Evolutionary conservation across 2,888 invertebrate species (phyloP).

Genomic region (Callosobruchus maculatus): DNA sequence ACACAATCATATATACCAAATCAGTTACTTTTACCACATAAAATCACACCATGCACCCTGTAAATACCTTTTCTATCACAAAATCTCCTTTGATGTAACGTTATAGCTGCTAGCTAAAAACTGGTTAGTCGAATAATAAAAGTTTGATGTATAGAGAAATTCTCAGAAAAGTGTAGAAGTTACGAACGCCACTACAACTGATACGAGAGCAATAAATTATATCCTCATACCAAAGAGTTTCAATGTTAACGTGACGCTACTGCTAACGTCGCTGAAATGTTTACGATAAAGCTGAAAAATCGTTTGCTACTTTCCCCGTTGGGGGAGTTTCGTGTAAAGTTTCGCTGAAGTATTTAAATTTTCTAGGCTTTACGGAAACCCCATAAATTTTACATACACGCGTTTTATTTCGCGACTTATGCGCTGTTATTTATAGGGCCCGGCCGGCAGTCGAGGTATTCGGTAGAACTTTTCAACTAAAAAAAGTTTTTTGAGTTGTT

Average conservation of each 20-base stretch:
- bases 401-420: slow-evolving; percentile 19
- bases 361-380: slow-evolving; percentile 18
- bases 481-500: background rate
- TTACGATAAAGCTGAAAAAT: slow-evolving; percentile 26
- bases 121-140: background rate
- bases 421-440: slow-evolving; percentile 23
- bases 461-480: background rate
- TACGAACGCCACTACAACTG: background rate
- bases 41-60: no score
- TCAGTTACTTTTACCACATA: no score
- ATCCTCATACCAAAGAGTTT: background rate
- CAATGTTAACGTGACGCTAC: background rate
- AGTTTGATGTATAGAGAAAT: background rate
- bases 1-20: no score
- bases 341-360: slow-evolving; percentile 23
- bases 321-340: slow-evolving; percentile 25
- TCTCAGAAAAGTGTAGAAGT: background rate
- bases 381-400: slow-evolving; percentile 26
- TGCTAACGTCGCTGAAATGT: slow-evolving; percentile 15
- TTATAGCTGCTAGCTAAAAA: background rate
- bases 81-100: background rate
- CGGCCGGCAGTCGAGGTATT: background rate
- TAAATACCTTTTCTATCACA: background rate
- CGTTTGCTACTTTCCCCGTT: slow-evolving; percentile 15
- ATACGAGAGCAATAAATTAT: background rate